Evolutionary conservation across 1,140 invertebrate genomes (phyloP).

Genomic region (Forficula auricularia): DNA sequence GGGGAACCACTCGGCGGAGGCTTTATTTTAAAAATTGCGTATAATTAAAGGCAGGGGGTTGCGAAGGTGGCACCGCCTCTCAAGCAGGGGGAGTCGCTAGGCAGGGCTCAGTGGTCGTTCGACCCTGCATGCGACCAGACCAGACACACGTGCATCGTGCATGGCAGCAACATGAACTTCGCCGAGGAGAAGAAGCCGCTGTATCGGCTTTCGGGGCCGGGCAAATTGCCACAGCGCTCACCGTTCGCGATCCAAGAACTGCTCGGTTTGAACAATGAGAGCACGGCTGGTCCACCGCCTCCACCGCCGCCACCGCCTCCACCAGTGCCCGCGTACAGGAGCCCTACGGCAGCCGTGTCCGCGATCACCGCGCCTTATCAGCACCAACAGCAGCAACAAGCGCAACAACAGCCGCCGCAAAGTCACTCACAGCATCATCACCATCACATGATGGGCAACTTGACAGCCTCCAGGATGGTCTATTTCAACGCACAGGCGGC

Average conservation of each 20-base stretch:
- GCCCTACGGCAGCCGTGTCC: slow-evolving; percentile 24
- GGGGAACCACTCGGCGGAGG: too few relatives aligned
- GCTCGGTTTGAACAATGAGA: slow-evolving; percentile 47
- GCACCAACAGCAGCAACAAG: slow-evolving; percentile 31
- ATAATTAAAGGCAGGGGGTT: too few relatives aligned
- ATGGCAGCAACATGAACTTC: too few relatives aligned
- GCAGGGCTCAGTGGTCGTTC: too few relatives aligned
- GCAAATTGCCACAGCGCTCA: slow-evolving; percentile 57
- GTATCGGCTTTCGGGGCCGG: slow-evolving; percentile 4
- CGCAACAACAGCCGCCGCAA: slow-evolving; percentile 24
- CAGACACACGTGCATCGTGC: too few relatives aligned
- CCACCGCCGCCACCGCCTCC: slow-evolving; percentile 12
- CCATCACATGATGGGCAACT: slow-evolving; percentile 38
- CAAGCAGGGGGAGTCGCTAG: too few relatives aligned
- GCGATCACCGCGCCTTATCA: slow-evolving; percentile 22
- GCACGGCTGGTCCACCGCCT: slow-evolving; percentile 17
- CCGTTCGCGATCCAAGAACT: slow-evolving; percentile 85
- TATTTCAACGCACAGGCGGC: slow-evolving; percentile 74
- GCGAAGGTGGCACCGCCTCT: too few relatives aligned
- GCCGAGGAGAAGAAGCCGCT: neutral
- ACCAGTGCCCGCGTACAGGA: slow-evolving; percentile 17
- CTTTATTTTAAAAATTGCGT: too few relatives aligned
- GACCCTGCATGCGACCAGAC: too few relatives aligned
- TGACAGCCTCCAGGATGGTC: slow-evolving; percentile 52
- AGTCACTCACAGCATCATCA: slow-evolving; percentile 28